Evolutionary conservation across 2,113 vertebrate species (phyloP), one percentile per base, ranked within the genome.

Genomic region (Spizaetus ornatus): DNA sequence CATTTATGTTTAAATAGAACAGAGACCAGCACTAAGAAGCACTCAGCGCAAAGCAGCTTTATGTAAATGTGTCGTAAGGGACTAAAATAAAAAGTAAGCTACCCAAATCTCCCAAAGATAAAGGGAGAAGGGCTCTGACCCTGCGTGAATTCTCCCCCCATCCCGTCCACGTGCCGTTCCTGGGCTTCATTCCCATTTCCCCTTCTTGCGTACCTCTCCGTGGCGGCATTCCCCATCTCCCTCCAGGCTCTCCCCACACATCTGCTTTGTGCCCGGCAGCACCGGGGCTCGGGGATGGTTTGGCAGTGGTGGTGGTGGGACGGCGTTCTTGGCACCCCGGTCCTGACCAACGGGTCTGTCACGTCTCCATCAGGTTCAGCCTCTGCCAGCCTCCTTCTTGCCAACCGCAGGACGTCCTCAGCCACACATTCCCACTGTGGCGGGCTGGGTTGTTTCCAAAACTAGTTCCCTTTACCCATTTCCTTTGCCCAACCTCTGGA

Each of bases 41-140:
- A 95, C 97, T 98, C 97, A 97, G 76, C 88, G n/a, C 87, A 97
- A 97, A 98, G 97, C 97, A 94, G 91, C 97, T 97, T 98, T 98
- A 80, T 85, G 34, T 94, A 97, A 97, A 96, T 94, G 86, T 97
- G 90, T 95, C 18, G 56, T 82, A 81, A 95, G 88, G 97, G 97
- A 97, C 97, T 95, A 97, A 95, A 98, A 94, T 90, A 94, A 97
- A 94, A 97, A 98, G 94, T 96, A 94, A 97, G 95, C 93, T 94
- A 94, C 95, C 94, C 71, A 96, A 96, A 96, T 96, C 95, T 96
- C 91, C 73, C 89, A 86, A 95, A 93, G 97, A 97, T 97, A 95
- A 96, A 97, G 71, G 89, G 73, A 91, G 77, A 78, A 89, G 79
- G 63, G 90, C 72, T 55, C 92, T 96, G 84, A 95, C 86, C 97